Percentiles rank a stretch among this genome's conserved stretches.
Conservation (phyloP, 1,140 invertebrate species). For the Sminthurides bifidus region DNA sequence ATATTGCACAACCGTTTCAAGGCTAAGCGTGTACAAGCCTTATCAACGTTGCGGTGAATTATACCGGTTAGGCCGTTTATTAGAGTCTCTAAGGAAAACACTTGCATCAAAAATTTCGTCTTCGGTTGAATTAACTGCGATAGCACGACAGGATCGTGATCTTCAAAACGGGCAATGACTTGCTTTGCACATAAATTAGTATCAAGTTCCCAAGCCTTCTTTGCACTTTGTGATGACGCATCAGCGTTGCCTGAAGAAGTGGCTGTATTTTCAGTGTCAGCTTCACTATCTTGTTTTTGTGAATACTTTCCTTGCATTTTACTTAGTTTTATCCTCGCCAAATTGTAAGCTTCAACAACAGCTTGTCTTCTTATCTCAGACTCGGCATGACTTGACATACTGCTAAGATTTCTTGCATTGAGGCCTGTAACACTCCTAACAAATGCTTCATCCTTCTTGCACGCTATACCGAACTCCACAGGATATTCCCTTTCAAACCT, state of each 20-base stretch:
- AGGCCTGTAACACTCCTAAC: conserved; percentile 9
- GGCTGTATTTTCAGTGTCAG: background rate
- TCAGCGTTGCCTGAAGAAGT: too few relatives aligned
- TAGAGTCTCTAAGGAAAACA: conserved; percentile 18
- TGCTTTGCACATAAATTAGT: background rate
- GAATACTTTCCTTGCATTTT: background rate
- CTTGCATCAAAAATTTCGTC: background rate
- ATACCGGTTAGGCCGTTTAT: conserved; percentile 1
- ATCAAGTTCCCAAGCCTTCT: conserved; percentile 6
- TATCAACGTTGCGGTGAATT: background rate
- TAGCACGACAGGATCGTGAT: conserved; percentile 16
- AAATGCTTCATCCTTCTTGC: conserved; percentile 16
- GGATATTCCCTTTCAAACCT: conserved; percentile 27
- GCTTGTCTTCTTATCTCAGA: background rate
- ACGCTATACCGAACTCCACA: conserved; percentile 22
- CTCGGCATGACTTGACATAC: background rate
- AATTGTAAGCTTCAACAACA: background rate
- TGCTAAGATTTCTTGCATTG: too few relatives aligned
- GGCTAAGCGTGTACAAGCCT: conserved; percentile 7
- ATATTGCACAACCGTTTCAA: conserved; percentile 11
- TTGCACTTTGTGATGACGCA: too few relatives aligned
- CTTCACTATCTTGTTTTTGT: background rate
- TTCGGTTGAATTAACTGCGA: conserved; percentile 8
- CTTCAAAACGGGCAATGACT: conserved; percentile 13
- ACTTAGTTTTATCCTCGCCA: background rate